Evolutionary conservation across 2,113 vertebrate genomes (phyloP).

Genomic region (Chloebia gouldiae): DNA sequence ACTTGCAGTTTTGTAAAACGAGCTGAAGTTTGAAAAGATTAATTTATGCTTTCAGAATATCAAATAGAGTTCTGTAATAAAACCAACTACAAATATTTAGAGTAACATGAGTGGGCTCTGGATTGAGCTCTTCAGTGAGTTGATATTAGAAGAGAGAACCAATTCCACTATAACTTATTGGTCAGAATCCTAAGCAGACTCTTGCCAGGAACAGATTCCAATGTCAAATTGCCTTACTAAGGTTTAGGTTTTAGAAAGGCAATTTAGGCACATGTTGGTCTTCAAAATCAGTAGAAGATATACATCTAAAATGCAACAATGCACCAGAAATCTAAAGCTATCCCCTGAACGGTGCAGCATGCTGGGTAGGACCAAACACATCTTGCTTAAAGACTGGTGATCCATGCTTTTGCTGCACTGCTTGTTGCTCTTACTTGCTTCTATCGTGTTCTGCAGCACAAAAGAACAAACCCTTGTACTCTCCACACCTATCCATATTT

Average conservation of each 20-base stretch:
- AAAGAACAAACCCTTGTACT: neutral
- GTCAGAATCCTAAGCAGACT: neutral
- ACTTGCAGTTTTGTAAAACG: neutral
- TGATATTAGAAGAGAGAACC: neutral
- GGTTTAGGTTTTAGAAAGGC: neutral
- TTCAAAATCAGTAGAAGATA: neutral
- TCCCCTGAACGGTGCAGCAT: neutral
- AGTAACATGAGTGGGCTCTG: neutral
- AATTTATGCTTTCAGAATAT: neutral
- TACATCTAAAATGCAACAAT: neutral
- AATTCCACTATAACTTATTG: neutral
- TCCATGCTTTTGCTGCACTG: neutral
- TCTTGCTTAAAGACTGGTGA: neutral
- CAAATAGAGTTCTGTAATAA: neutral
- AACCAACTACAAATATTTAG: neutral
- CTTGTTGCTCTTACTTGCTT: neutral
- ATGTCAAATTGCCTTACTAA: neutral
- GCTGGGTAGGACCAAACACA: accelerated
- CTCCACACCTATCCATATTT: neutral
- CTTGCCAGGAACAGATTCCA: neutral
- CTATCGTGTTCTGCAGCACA: neutral
- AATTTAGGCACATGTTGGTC: neutral
- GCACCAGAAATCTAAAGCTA: neutral
- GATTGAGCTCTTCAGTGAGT: neutral
- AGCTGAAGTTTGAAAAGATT: neutral